phyloP scores from a whole-genome alignment of 2,113 vertebrate species.

The Pollimyrus isidori region DNA sequence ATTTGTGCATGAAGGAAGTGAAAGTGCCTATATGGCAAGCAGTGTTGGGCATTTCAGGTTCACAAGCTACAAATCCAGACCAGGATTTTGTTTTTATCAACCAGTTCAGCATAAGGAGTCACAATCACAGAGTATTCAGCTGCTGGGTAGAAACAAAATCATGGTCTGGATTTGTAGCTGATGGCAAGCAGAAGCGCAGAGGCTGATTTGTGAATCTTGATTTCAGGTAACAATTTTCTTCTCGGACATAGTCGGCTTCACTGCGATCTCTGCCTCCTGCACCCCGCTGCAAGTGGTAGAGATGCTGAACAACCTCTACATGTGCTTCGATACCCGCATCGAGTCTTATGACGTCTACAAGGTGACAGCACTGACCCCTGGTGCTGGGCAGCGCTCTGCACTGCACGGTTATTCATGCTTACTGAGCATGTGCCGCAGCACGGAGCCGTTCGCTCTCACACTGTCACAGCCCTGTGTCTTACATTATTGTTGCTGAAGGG shows the following conservation, averaged over 20 bases:
- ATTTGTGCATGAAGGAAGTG: not conserved
- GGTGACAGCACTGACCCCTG: constrained; percentile 45
- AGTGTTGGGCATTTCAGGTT: too few relatives aligned
- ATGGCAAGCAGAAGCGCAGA: not conserved
- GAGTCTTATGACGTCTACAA: constrained; percentile 83
- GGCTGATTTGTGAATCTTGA: not conserved
- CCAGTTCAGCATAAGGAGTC: too few relatives aligned
- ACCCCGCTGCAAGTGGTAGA: constrained; percentile 77
- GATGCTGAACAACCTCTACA: constrained; percentile 79
- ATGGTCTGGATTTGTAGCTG: too few relatives aligned
- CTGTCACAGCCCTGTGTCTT: not conserved
- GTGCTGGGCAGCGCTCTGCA: too few relatives aligned
- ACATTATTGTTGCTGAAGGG: not conserved
- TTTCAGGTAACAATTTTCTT: constrained; percentile 82
- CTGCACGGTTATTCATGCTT: not conserved
- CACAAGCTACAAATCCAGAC: too few relatives aligned
- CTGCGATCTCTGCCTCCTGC: constrained; percentile 76
- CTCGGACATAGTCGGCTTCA: constrained; percentile 83
- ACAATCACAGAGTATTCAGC: too few relatives aligned
- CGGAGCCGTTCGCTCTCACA: not conserved
- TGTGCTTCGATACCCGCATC: constrained; percentile 81
- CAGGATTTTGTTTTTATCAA: too few relatives aligned
- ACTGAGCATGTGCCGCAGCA: not conserved
- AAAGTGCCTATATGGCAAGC: too few relatives aligned
- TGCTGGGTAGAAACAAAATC: too few relatives aligned